Evolutionary conservation across 2,113 vertebrate species (phyloP).

Genomic region (Pomatostomus ruficeps): DNA sequence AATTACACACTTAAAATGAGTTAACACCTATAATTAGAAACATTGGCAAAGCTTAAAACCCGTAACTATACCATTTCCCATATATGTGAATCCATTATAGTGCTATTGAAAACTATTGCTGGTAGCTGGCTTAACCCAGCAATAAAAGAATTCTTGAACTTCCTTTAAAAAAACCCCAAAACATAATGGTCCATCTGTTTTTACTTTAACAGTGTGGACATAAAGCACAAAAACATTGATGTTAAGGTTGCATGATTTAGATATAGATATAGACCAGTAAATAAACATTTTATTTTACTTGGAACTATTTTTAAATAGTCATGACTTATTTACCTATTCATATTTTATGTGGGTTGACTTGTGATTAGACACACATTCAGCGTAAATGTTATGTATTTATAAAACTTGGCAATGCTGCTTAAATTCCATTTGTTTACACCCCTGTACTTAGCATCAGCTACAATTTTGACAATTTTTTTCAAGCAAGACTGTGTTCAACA

Average conservation of each 20-base stretch:
- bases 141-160: neutral
- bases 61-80: constrained; percentile 37
- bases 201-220: constrained; percentile 38
- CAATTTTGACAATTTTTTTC: neutral
- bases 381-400: constrained; percentile 32
- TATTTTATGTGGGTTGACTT: constrained; percentile 73
- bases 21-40: constrained; percentile 53
- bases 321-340: constrained; percentile 52
- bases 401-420: constrained; percentile 44
- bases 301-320: constrained; percentile 38
- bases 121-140: constrained; percentile 45
- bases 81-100: constrained; percentile 13
- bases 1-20: constrained; percentile 44
- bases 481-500: constrained; percentile 56
- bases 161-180: neutral
- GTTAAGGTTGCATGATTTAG: constrained; percentile 46
- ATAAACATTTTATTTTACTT: constrained; percentile 5
- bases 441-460: neutral
- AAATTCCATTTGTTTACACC: constrained; percentile 29
- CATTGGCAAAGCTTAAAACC: constrained; percentile 22
- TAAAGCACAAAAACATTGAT: constrained; percentile 44
- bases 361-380: constrained; percentile 68
- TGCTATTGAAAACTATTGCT: constrained; percentile 25
- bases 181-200: constrained; percentile 47
- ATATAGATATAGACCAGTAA: constrained; percentile 12